These are phyloP conservation scores for Steinernema feltiae DNA, from an alignment of 1,140 invertebrate genomes.

Conservation along the genomic window DNA sequence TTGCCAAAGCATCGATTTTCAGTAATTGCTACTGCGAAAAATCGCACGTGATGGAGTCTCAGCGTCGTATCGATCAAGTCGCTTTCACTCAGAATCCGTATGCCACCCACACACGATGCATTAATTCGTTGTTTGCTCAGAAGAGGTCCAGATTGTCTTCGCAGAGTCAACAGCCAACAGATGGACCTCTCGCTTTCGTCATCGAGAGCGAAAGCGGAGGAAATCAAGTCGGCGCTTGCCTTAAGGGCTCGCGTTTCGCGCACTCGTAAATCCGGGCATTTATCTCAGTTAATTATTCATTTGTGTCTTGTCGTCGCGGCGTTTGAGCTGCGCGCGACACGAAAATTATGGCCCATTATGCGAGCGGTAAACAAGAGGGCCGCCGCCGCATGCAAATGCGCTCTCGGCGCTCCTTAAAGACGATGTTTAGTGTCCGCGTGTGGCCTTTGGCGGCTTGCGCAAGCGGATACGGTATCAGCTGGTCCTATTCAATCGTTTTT, in stretches of 20 bases:
- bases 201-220: background rate
- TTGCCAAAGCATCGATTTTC: too few relatives aligned
- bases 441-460: background rate
- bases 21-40: background rate
- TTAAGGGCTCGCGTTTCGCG: conserved; percentile 8
- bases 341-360: conserved; percentile 15
- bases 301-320: background rate
- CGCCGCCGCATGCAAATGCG: conserved; percentile 9
- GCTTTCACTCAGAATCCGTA: background rate
- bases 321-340: background rate
- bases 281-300: conserved; percentile 14
- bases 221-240: background rate
- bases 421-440: background rate
- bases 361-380: conserved; percentile 13
- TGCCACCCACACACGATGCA: background rate
- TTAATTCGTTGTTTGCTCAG: conserved; percentile 5
- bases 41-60: background rate
- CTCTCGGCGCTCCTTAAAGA: conserved; percentile 4
- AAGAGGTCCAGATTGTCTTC: background rate
- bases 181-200: background rate
- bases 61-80: background rate
- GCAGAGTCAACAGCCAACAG: conserved; percentile 4
- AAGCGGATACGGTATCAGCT: conserved; percentile 15
- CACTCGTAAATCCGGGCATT: conserved; percentile 6
- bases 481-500: conserved; percentile 11